A percentile compares a stretch with the other conserved stretches of the same genome.
Conservation (phyloP, 2,888 invertebrate species). For the Asteroscopus sphinx region DNA sequence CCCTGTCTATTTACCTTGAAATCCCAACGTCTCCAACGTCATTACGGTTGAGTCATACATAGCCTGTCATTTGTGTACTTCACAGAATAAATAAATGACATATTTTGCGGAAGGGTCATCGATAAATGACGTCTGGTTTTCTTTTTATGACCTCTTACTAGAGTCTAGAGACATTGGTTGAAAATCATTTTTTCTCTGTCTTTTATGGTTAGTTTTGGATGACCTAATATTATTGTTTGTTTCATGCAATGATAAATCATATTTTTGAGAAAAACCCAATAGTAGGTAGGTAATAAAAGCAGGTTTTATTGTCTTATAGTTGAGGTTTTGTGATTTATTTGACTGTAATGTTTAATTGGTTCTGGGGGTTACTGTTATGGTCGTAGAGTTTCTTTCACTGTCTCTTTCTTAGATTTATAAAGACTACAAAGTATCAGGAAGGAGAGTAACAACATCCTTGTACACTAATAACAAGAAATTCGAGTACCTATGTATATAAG, state of each 20-base stretch:
- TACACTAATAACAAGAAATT: too few relatives aligned
- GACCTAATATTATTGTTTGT: conserved; percentile 22
- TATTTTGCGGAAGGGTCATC: conserved; percentile 75
- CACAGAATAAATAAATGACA: conserved; percentile 71
- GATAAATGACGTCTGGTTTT: conserved; percentile 67
- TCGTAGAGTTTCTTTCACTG: too few relatives aligned
- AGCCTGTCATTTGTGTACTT: conserved; percentile 69
- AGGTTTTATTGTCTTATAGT: background rate
- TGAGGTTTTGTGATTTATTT: background rate
- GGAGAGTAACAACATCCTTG: too few relatives aligned
- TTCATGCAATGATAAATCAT: conserved; percentile 19
- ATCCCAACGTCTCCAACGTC: conserved; percentile 73
- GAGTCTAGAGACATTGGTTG: conserved; percentile 20
- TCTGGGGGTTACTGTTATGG: background rate
- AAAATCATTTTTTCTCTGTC: conserved; percentile 9
- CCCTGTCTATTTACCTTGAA: conserved; percentile 74
- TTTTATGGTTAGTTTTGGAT: conserved; percentile 12
- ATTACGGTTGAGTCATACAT: conserved; percentile 82
- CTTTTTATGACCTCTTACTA: conserved; percentile 50
- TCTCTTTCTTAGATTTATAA: too few relatives aligned
- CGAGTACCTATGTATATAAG: background rate
- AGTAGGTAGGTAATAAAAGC: background rate
- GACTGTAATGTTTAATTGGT: background rate
- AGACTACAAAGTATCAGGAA: too few relatives aligned
- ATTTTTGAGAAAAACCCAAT: conserved; percentile 22